Conservation (phyloP, 2,888 invertebrate species). For the Cosmorhoe ocellata region DNA sequence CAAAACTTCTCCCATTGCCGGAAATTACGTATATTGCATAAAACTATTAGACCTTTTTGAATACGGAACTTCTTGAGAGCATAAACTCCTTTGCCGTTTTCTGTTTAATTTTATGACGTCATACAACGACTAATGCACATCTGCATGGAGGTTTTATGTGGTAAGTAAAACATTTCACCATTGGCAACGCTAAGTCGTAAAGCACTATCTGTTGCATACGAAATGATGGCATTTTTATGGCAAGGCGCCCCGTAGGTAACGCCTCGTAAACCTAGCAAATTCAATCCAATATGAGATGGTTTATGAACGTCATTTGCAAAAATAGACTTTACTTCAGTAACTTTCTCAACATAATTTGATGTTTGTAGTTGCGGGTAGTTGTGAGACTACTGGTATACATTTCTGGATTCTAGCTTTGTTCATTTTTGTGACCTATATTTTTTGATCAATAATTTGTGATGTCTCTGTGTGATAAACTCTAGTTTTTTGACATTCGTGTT, state of each 20-base stretch:
- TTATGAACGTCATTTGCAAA: conserved; percentile 56
- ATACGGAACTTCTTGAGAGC: background rate
- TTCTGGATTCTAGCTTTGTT: too few species aligned
- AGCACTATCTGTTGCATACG: conserved; percentile 67
- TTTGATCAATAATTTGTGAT: too few species aligned
- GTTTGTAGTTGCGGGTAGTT: background rate
- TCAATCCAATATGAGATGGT: conserved; percentile 65
- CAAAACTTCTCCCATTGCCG: conserved; percentile 23
- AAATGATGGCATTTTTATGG: conserved; percentile 69
- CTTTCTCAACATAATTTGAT: conserved; percentile 5
- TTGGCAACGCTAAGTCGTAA: conserved; percentile 24
- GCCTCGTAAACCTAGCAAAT: conserved; percentile 69
- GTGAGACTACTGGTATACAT: too few species aligned
- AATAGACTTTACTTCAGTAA: conserved; percentile 38
- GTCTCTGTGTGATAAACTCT: too few species aligned
- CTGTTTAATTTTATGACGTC: too few species aligned
- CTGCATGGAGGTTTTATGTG: conserved; percentile 39
- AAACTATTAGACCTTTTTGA: conserved; percentile 7
- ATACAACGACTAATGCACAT: conserved; percentile 36
- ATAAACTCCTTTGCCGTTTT: conserved; percentile 1
- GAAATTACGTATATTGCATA: conserved; percentile 10
- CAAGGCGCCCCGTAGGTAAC: conserved; percentile 52
- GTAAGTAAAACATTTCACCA: conserved; percentile 29
- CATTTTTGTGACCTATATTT: too few species aligned
- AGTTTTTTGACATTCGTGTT: too few species aligned